Evolutionary conservation across 2,113 vertebrate species (phyloP).

Genomic region (Corythaixoides concolor): DNA sequence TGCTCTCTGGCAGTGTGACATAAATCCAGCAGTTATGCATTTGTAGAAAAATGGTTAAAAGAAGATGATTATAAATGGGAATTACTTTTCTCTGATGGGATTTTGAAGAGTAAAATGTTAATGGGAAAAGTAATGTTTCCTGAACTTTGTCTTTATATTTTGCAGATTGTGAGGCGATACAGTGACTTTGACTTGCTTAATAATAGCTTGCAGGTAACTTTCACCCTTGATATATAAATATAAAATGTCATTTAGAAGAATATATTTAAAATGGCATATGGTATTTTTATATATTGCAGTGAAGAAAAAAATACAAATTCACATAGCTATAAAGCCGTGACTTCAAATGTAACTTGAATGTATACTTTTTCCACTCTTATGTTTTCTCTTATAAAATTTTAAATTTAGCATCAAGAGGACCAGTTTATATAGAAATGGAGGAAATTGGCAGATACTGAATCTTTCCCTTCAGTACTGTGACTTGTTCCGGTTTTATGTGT

Average conservation of each 20-base stretch:
- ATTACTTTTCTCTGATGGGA: not conserved
- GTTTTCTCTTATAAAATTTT: not conserved
- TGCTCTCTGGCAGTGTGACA: not conserved
- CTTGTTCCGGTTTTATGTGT: conserved; percentile 25
- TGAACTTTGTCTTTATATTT: conserved; percentile 56
- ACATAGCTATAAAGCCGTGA: not conserved
- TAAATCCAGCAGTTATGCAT: not conserved
- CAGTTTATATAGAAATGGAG: not conserved
- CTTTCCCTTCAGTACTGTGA: not conserved
- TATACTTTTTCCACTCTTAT: not conserved
- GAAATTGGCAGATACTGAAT: conserved; percentile 28
- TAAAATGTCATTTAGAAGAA: not conserved
- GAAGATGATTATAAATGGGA: not conserved
- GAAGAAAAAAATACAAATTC: not conserved
- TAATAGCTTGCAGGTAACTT: conserved; percentile 91
- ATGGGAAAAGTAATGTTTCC: not conserved
- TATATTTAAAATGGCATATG: not conserved
- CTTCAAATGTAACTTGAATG: not conserved
- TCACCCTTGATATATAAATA: not conserved
- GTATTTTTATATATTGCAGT: not conserved
- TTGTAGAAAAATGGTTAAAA: not conserved
- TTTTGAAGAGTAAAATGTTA: not conserved
- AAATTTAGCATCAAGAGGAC: not conserved
- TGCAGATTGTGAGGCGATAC: conserved; percentile 94
- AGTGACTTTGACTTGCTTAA: conserved; percentile 97